phyloP scores from a whole-genome alignment of 2,113 vertebrate species.

The Typhlomys cinereus region DNA sequence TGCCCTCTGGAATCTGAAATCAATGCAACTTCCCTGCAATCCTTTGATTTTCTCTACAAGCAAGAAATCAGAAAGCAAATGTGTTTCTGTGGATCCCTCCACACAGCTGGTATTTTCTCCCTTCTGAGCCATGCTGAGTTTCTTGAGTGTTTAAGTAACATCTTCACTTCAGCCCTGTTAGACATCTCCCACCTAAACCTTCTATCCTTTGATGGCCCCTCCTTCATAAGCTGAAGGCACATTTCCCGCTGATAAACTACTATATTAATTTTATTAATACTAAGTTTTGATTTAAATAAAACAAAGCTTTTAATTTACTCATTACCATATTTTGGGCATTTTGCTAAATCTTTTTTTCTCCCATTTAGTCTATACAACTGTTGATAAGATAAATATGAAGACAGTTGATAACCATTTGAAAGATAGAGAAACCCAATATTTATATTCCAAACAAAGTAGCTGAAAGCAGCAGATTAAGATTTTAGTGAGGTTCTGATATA shows the following conservation, averaged over 20 bases:
- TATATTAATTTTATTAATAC: neutral
- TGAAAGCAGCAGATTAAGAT: neutral
- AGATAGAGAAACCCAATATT: neutral
- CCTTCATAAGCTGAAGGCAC: neutral
- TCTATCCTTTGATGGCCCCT: too few species aligned
- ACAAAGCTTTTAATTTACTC: neutral
- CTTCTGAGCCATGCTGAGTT: too few species aligned
- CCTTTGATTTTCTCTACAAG: neutral
- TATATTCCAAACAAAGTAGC: neutral
- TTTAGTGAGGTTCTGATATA: neutral
- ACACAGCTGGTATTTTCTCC: neutral
- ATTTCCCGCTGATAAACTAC: neutral
- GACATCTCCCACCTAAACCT: neutral
- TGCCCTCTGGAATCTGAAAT: neutral
- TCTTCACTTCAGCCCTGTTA: neutral
- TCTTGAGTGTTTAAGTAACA: rapidly evolving
- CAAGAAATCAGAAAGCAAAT: neutral
- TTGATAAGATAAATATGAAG: neutral
- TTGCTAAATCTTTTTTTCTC: neutral
- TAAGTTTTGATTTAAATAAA: neutral
- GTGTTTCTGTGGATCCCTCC: neutral
- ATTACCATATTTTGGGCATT: neutral
- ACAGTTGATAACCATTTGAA: neutral
- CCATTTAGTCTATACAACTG: neutral
- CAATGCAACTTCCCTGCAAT: neutral